These are phyloP conservation scores for Hermodice carunculata DNA, from an alignment of 2,888 invertebrate genomes.

Conservation along the genomic window DNA sequence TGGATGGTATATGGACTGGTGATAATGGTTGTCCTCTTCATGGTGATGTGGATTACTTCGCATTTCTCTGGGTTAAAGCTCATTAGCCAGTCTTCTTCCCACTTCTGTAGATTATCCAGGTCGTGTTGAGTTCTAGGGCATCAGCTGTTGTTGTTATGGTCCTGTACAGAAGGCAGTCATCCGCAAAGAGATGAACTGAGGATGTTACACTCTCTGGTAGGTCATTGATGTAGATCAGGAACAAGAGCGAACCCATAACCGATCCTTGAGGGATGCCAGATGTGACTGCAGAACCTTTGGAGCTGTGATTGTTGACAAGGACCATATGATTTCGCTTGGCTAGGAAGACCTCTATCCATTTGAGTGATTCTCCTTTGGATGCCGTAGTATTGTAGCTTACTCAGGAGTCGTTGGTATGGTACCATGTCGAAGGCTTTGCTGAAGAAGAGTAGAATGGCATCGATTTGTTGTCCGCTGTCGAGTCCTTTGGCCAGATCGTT, in stretches of 20 bases:
- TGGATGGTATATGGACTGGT: neutral
- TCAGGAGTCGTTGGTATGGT: constrained; percentile 22
- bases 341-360: constrained; percentile 34
- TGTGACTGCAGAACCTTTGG: constrained; percentile 26
- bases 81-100: constrained; percentile 35
- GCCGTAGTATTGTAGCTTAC: constrained; percentile 28
- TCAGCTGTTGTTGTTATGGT: constrained; percentile 16
- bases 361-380: constrained; percentile 12
- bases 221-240: constrained; percentile 43
- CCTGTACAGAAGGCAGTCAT: constrained; percentile 35
- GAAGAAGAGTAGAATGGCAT: constrained; percentile 39
- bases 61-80: constrained; percentile 37
- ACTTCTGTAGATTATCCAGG: constrained; percentile 25
- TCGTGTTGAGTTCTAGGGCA: constrained; percentile 28
- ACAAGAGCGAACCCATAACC: constrained; percentile 38
- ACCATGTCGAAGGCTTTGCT: constrained; percentile 31
- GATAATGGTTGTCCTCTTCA: neutral
- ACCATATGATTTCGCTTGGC: constrained; percentile 24
- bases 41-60: neutral
- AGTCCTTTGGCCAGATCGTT: constrained; percentile 1
- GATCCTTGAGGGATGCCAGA: constrained; percentile 40
- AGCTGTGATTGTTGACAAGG: constrained; percentile 18
- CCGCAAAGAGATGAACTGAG: constrained; percentile 32
- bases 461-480: constrained; percentile 31
- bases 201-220: constrained; percentile 26